These are phyloP conservation scores for Lysiphlebus fabarum DNA, from an alignment of 1,140 invertebrate species.

Conservation along the genomic window DNA sequence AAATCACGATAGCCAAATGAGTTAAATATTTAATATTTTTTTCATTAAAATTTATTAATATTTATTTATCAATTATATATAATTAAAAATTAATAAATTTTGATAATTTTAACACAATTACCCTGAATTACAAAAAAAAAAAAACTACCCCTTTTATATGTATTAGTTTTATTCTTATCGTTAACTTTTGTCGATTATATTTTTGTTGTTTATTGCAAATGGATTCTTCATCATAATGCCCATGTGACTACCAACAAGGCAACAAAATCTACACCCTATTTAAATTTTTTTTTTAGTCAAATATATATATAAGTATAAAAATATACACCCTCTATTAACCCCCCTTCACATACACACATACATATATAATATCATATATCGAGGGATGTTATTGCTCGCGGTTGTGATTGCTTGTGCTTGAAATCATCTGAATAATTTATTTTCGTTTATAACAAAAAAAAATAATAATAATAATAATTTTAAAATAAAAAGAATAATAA, in stretches of 20 bases:
- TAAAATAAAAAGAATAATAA: conserved; percentile 3
- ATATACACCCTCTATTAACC: conserved; percentile 7
- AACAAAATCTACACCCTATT: conserved; percentile 35
- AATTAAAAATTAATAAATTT: no score
- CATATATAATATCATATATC: not conserved
- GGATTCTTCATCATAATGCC: conserved; percentile 51
- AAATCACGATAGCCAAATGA: no score
- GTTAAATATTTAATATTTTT: no score
- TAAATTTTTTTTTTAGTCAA: conserved; percentile 41
- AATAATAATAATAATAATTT: no score
- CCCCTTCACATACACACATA: conserved; percentile 3
- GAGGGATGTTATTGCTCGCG: conserved; percentile 42
- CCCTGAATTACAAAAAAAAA: no score
- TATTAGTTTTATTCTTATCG: no score
- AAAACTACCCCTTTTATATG: no score
- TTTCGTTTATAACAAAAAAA: conserved; percentile 18
- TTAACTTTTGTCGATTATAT: conserved; percentile 38
- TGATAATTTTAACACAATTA: no score
- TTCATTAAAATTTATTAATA: no score
- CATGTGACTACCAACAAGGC: conserved; percentile 32
- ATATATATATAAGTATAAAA: conserved; percentile 1
- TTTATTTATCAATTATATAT: no score
- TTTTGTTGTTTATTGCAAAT: conserved; percentile 57
- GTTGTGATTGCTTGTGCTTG: conserved; percentile 40
- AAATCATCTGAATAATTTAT: conserved; percentile 48